Conservation (phyloP, 1,140 invertebrate species). For the Campodea augens region DNA sequence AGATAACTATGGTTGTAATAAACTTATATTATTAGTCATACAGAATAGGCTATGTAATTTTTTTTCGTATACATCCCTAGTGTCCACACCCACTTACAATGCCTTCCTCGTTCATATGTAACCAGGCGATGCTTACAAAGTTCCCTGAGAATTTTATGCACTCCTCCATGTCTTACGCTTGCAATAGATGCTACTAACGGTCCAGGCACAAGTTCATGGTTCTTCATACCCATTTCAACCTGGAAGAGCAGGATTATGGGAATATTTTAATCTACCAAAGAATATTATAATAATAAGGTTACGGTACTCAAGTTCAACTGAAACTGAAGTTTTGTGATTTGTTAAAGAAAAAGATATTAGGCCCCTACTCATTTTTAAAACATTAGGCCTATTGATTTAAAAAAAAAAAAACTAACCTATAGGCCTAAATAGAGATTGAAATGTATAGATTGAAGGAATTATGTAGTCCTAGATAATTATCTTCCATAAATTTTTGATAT, state of each 20-base stretch:
- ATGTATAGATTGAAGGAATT: no score
- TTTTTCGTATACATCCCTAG: not conserved
- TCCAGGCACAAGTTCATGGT: conserved; percentile 89
- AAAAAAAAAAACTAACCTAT: no score
- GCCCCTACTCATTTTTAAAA: no score
- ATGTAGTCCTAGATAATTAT: no score
- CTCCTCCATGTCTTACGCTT: conserved; percentile 77
- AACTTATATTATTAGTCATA: not conserved
- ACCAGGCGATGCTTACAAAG: conserved; percentile 75
- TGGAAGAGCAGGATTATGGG: conserved; percentile 24
- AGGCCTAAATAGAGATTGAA: no score
- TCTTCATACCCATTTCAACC: conserved; percentile 99
- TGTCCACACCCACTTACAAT: conserved; percentile 43
- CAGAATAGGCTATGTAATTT: not conserved
- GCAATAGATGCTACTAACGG: conserved; percentile 82
- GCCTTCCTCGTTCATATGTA: conserved; percentile 80
- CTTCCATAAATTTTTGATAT: no score
- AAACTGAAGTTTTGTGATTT: no score
- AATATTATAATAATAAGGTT: no score
- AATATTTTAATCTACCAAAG: no score
- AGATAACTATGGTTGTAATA: not conserved
- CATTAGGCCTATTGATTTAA: no score
- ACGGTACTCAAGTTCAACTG: no score
- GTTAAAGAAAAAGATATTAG: no score
- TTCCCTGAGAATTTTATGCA: conserved; percentile 76